phyloP scores from a whole-genome alignment of 2,113 vertebrate genomes.

The Nymphicus hollandicus region DNA sequence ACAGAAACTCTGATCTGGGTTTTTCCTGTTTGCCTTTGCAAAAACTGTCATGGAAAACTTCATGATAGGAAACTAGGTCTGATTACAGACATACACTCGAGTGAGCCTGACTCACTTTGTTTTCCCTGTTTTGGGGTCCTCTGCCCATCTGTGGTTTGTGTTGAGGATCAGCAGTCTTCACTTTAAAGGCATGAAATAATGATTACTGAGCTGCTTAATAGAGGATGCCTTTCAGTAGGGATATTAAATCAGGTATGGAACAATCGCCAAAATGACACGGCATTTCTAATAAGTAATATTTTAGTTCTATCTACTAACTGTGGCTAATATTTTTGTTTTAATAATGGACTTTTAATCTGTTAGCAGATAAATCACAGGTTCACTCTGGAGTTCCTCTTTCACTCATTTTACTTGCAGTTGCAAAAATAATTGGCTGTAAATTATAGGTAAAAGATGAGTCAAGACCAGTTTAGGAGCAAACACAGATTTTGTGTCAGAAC shows the following conservation, averaged over 20 bases:
- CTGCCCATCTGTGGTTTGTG: background rate
- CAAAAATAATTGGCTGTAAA: background rate
- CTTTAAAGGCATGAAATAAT: background rate
- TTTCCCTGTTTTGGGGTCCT: background rate
- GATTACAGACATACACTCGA: accelerated
- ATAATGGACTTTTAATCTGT: background rate
- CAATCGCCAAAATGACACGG: background rate
- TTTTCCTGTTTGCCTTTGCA: background rate
- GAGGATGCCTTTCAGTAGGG: background rate
- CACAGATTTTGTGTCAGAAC: background rate
- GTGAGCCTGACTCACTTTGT: background rate
- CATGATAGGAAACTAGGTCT: accelerated
- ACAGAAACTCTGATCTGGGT: background rate
- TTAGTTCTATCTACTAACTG: background rate
- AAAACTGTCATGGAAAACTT: background rate
- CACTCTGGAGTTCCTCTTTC: background rate
- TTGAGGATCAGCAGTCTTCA: background rate
- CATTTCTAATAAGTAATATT: background rate
- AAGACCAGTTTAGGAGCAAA: background rate
- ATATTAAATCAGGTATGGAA: background rate
- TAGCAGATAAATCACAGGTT: background rate
- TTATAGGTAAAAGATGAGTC: background rate
- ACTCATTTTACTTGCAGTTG: background rate
- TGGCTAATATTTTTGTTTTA: background rate
- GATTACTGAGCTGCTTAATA: background rate